Conservation (phyloP, 2,113 vertebrate species). For the Pomatostomus ruficeps region DNA sequence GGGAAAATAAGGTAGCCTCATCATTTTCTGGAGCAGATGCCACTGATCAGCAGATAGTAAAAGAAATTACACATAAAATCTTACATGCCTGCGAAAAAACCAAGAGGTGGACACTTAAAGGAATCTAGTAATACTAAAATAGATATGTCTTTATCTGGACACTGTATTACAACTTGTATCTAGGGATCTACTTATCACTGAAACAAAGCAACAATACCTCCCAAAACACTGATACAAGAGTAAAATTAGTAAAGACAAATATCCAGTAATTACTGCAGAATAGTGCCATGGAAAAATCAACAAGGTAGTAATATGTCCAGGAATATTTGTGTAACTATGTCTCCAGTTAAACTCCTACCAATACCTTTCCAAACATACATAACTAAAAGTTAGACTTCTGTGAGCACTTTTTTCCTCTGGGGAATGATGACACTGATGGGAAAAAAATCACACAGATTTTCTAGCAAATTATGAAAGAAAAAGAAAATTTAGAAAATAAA, state of each 20-base stretch:
- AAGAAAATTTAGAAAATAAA: neutral
- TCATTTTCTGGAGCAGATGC: neutral
- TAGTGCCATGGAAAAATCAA: neutral
- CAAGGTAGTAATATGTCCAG: neutral
- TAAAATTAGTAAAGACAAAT: neutral
- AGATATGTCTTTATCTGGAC: neutral
- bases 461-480: neutral
- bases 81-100: neutral
- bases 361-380: neutral
- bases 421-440: neutral
- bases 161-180: neutral
- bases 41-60: neutral
- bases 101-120: neutral
- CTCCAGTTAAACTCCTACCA: neutral
- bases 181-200: neutral
- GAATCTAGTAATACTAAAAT: neutral
- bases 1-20: neutral
- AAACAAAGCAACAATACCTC: neutral
- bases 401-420: neutral
- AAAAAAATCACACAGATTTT: neutral
- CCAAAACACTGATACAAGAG: neutral
- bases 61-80: neutral
- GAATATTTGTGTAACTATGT: neutral
- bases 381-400: neutral
- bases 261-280: neutral